Base-by-base conservation (phyloP, 2,113 vertebrate genomes). In the Elanoides forficatus region DNA sequence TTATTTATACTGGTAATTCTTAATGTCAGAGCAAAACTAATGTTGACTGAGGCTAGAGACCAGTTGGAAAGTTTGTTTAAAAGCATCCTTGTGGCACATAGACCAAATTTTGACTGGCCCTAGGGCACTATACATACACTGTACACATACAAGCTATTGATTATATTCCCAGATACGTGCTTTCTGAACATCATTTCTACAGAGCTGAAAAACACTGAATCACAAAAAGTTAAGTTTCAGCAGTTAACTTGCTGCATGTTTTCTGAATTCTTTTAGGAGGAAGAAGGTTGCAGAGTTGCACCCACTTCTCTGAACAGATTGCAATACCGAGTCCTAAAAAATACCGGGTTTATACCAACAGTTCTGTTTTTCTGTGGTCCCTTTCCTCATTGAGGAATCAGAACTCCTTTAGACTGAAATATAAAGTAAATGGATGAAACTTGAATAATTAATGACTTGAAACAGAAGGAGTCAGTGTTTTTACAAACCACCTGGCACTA, bases 371-470 rank as follows among this genome's bases (percentile, higher is more conserved):
- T 81, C 68, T 90, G 74, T 90, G 38, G 58, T 94, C n/a, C 12
- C 34, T 78, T 88, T 88, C 67, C 67, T 95, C 42, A 84, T 1
- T 93, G 89, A 93, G 62, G 85, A 82, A 89, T 72, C 80, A 92
- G 76, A 96, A 74, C 63, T 93, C 85, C 83, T 94, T 94, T 60
- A 95, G 79, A 97, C 29, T 83, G 80, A 86, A 97, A 87, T 73
- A 90, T 80, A 94, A 90, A 96, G 88, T 60, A 89, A 95, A 90
- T 85, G 87, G 73, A 95, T 84, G 81, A 97, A 93, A 93, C 63
- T 25, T 97, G 92, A 97, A 97, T 97, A 95, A 97, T 96, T 96
- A 97, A 97, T 96, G 45, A 93, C 45, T 73, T 66, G 86, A 95
- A 86, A 81, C 52, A 95, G 68, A 92, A 97, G 63, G 25, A 95